phyloP scores from a whole-genome alignment of 2,888 invertebrate genomes.

The Girardia tigrina region DNA sequence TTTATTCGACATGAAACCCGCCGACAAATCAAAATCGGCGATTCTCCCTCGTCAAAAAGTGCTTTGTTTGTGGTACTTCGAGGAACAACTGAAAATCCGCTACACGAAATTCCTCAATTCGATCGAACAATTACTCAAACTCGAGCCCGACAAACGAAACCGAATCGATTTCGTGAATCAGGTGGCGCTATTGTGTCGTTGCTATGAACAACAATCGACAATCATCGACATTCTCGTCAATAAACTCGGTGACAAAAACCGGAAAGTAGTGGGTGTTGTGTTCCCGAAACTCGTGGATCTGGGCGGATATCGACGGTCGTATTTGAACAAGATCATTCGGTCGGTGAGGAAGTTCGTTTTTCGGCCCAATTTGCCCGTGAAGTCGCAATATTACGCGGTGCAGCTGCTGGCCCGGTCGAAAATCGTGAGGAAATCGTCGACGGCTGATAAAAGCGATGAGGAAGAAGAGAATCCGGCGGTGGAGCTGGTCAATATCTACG shows the following conservation, averaged over 20 bases:
- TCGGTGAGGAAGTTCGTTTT: background rate
- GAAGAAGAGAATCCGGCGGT: background rate
- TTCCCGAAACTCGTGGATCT: background rate
- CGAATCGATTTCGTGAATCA: background rate
- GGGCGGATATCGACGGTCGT: background rate
- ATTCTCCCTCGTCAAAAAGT: background rate
- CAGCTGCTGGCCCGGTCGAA: background rate
- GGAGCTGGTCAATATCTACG: background rate
- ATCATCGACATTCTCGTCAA: background rate
- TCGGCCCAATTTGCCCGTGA: background rate
- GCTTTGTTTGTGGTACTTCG: background rate
- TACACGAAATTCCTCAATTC: background rate
- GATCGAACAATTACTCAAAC: background rate
- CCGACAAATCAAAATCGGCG: background rate
- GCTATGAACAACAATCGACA: background rate
- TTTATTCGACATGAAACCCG: no score
- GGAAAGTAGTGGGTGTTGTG: background rate
- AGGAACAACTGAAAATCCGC: background rate
- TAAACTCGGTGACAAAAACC: background rate
- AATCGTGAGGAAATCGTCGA: background rate
- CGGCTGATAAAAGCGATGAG: background rate
- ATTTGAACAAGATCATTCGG: background rate
- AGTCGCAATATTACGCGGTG: background rate
- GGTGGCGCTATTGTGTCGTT: background rate
- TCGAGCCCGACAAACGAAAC: background rate